Percentiles rank a stretch among this genome's conserved stretches.
phyloP scores from a whole-genome alignment of 2,113 vertebrate species.

The Pleuronectes platessa region DNA sequence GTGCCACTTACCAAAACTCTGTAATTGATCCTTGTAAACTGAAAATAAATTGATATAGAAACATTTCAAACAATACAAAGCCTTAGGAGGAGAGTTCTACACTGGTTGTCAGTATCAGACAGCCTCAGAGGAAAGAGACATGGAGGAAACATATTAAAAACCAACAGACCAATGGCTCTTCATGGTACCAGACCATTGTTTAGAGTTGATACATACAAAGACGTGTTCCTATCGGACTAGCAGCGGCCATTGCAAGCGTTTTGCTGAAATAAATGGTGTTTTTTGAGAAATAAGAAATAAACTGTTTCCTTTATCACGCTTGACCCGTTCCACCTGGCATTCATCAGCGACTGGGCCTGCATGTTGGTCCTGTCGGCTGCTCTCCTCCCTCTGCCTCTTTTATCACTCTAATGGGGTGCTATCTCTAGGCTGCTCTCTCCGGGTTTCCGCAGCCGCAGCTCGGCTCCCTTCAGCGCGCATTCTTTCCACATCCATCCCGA shows the following conservation, averaged over 20 bases:
- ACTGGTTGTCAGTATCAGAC: conserved; percentile 13
- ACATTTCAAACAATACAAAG: neutral
- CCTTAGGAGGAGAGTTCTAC: neutral
- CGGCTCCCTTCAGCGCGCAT: conserved; percentile 49
- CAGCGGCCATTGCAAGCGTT: conserved; percentile 12
- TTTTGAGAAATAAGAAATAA: conserved; percentile 82
- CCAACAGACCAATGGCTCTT: conserved; percentile 14
- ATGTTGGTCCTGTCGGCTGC: conserved; percentile 79
- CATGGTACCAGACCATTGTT: conserved; percentile 32
- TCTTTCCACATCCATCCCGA: conserved; percentile 80
- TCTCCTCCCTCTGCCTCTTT: conserved; percentile 83
- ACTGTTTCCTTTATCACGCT: conserved; percentile 78
- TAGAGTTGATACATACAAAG: conserved; percentile 64
- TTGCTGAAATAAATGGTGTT: conserved; percentile 43
- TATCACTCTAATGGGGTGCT: conserved; percentile 85
- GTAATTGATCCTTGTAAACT: neutral
- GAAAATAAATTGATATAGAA: neutral
- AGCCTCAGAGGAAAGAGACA: conserved; percentile 7
- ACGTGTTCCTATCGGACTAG: conserved; percentile 29
- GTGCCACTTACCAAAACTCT: neutral
- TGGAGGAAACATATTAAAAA: conserved; percentile 31
- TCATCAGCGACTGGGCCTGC: conserved; percentile 81
- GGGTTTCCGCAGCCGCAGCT: conserved; percentile 45
- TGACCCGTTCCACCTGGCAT: conserved; percentile 83
- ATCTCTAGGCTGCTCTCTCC: conserved; percentile 77